Base-by-base conservation (phyloP, 2,797 vertebrate genomes). In the Discoglossus pictus region DNA sequence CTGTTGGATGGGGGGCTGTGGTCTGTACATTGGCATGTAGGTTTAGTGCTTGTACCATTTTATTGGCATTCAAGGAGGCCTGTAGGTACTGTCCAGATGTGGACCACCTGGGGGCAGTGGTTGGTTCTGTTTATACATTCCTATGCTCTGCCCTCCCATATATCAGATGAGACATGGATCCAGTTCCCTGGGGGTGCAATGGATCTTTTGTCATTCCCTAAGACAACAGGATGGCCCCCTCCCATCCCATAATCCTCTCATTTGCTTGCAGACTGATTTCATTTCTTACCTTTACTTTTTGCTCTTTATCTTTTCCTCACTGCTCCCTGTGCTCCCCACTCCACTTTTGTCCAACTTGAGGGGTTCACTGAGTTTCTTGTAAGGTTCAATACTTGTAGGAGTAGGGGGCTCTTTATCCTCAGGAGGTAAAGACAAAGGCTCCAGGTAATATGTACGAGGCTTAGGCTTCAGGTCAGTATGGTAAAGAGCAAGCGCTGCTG, bases 401-500 rank as follows among this genome's bases (percentile, higher is more conserved):
- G 93, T 96, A 24, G 95, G 92, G 15, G 97, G 96, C 69, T 99
- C 96, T 75, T 99, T 97, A 65, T 99, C 97, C 74, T 99, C 97
- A 0, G 96, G 97, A 0, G 97, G 97, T 48, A 99, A 83, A 0
- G 95, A 93, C 31, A 99, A 87, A 0, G 96, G 94, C 75, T 99
- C 96, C 78, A 99, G 82, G 81, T 97, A 99, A 75, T 99, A 98
- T 80, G 93, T 95, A 3, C 94, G 94, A 27, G 96, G 94, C 75
- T 98, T 96, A 77, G 97, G 97, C 79, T 98, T 95, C 68, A 98
- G 80, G 80, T 99, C 97, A 0, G 97, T 99, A 84, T 99, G 97
- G 68, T 99, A 99, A 6, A 99, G 91, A 66, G 88, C 48, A 99
- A 88, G 5, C 97, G 89, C 78, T 99, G 97, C 78, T 99, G 97